A percentile compares a stretch with the other conserved stretches of the same genome.
Conservation (phyloP, 2,113 vertebrate genomes). For the Brachypteracias leptosomus region DNA sequence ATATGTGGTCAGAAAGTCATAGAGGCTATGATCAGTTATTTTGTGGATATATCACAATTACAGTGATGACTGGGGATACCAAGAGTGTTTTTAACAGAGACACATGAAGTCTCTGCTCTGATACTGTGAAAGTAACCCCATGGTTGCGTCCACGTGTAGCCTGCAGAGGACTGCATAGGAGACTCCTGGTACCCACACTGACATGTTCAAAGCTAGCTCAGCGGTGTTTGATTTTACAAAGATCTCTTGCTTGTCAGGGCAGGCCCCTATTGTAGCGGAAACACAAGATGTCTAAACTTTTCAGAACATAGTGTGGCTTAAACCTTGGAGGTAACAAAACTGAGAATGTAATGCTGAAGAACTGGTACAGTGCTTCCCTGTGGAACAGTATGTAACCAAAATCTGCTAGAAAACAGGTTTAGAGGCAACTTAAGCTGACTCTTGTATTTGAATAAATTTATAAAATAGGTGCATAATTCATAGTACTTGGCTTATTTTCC, state of each 20-base stretch:
- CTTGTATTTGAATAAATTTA: not conserved
- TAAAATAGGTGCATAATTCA: not conserved
- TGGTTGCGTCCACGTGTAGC: not conserved
- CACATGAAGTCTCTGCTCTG: not conserved
- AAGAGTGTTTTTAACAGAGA: not conserved
- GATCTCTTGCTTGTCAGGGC: not conserved
- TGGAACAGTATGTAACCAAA: not conserved
- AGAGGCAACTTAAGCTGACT: not conserved
- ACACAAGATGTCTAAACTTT: not conserved
- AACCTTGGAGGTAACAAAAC: not conserved
- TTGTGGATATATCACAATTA: not conserved
- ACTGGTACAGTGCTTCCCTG: not conserved
- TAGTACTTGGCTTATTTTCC: not conserved
- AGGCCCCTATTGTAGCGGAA: not conserved
- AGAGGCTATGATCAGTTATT: not conserved
- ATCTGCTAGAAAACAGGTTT: not conserved
- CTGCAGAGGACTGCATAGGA: not conserved
- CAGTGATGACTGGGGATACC: not conserved
- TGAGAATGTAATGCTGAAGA: not conserved
- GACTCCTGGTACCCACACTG: not conserved
- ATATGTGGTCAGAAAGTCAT: not conserved
- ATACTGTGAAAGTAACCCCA: accelerated
- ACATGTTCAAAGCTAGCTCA: not conserved
- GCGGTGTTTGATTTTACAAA: not conserved
- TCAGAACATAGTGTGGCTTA: not conserved